Evolutionary conservation across 2,113 vertebrate species (phyloP), one percentile per base, ranked within the genome.

Genomic region (Serilophus lunatus): DNA sequence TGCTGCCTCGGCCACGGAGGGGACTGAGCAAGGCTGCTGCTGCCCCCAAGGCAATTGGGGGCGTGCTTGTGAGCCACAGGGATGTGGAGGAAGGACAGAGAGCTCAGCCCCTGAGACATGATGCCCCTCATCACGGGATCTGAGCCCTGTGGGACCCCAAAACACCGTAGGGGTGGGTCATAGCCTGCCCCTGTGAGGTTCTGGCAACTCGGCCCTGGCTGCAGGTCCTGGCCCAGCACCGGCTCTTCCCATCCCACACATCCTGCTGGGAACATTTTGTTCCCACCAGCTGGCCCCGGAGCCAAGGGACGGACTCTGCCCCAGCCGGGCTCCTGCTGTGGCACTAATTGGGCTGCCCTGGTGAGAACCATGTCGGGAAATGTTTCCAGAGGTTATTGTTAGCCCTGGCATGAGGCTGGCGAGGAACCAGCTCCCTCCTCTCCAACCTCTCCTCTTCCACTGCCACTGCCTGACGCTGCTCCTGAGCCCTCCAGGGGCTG

Each of bases 321-420:
- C 91, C 92, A 61, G 96, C 76, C 42, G 13, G 81, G 93, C 87
- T 96, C 96, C 96, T 66, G 96, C 96, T 96, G 93, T 82, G 96
- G 96, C 93, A 93, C 96, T 96, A 96, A 96, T 95, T 95, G 95
- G 92, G 96, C 88, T 0, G 85, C 75, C 90, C 96, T 91, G 95
- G 86, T 92, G 93, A 95, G 95, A 96, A 91, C 56, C 72, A 5
- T 82, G 92, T 69, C 35, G 60, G 87, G 81, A 86, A 84, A 57
- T 0, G 33, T 75, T 96, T 83, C 91, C 96, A 96, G 95, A 61
- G 83, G 87, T 87, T 87, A 95, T 88, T 95, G 95, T 91, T 76
- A 87, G 96, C 87, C 94, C 81, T 95, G 96, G 93, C 96, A 93
- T 86, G 96, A 87, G 91, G 91, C n/a, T 96, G 96, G 96, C 78